Evolutionary conservation across 1,140 invertebrate species (phyloP), one percentile per base, ranked within the genome.

Genomic region (Anthonomus grandis): DNA sequence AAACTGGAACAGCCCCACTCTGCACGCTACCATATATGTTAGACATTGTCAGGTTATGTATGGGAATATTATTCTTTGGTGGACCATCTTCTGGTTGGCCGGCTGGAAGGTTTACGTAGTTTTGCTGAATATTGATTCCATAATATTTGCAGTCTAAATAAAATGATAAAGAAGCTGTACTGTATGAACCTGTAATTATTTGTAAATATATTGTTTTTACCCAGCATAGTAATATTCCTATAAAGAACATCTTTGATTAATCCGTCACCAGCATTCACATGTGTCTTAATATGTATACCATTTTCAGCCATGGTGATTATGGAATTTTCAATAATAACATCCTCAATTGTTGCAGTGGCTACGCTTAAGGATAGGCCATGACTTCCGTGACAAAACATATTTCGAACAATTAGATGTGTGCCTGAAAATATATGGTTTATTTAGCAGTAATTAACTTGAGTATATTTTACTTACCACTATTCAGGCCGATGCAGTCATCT

Each of bases 201-300:
- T 42, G 1, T 17, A 41, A 13, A 34, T 12, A 34, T n/a, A n/a
- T n/a, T n/a, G n/a, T 13, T 21, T 34, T 48, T 44, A 62, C 59
- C 59, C 48, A 45, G 19, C 21, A 62, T 27, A 12, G 49, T 52
- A 31, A 62, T 62, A 23, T 62, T 57, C 18, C 38, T 57, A 36
- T 48, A 62, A n/a, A 50, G 15, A 4, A 62, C 37, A 31, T 56
- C 52, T 24, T 18, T 48, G 8, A 62, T 54, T 25, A 57, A 37
- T 17, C 59, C 54, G 13, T 39, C 25, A 13, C 48, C 49, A 53
- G 10, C 22, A 44, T 48, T 34, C n/a, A 50, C 42, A 25, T 57
- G 53, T 8, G 54, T 62, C 18, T 62, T 62, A 15, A 62, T 38
- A 19, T 62, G 59, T 19, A 62, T 62, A 19, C 54, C 59, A 39